Evolutionary conservation across 1,140 invertebrate species (phyloP), one percentile per base, ranked within the genome.

Genomic region (Eurosta solidaginis): DNA sequence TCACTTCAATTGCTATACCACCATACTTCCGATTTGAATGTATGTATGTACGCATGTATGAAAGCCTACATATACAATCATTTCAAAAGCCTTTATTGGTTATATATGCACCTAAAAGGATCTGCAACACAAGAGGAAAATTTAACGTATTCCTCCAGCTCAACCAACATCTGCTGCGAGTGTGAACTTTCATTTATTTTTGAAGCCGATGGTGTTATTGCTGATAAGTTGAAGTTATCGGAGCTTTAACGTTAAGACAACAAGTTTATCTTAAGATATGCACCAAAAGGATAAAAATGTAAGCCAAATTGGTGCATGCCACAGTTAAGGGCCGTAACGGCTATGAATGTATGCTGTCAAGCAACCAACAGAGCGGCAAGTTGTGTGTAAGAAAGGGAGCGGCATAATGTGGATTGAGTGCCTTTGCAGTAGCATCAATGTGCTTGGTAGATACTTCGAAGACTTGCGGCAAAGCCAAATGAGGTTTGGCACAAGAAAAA

Each of bases 161-260:
- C 33, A 9, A 20, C 27, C 27, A 40, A n/a, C n/a, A n/a, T n/a
- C n/a, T n/a, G 2, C 33, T 17, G n/a, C 33, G 40, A 68, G 33
- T 40, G 33, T 68, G 59, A 68, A 68, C 33, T 68, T 68, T 40
- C 59, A 22, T 68, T n/a, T 36, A 40, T 22, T 36, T 36, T 59
- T 59, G 14, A 59, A 3, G 27, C 3, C 40, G 59, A 68, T 68
- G 59, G 59, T 68, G 59, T 40, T 27, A 33, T 33, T 17, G 33
- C 17, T 68, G 59, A 68, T 68, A 68, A 68, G 59, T 42, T 36
- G n/a, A 68, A 68, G 29, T 68, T 68, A 36, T 22, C 14, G 33
- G n/a, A 22, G 14, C 14, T 68, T 68, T 68, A 40, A n/a, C 27
- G 33, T 2, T 68, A 68, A 36, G 59, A 2, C 33, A 3, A 9